Base-by-base conservation (phyloP, 2,797 vertebrate species). In the Arrhamphus sclerolepis region DNA sequence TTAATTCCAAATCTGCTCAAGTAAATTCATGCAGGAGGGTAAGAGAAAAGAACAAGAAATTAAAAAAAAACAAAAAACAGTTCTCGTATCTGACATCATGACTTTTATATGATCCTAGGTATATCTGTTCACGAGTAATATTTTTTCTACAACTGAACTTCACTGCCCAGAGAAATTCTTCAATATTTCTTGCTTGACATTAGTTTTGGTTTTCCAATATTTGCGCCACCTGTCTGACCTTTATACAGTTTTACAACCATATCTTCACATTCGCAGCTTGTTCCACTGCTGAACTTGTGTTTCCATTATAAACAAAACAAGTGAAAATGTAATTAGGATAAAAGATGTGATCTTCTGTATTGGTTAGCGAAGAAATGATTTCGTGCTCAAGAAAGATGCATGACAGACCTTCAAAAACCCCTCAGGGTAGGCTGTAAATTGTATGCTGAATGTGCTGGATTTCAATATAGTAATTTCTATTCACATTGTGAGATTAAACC, bases 401-500 rank as follows among this genome's bases (percentile, higher is more conserved):
- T 56, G 44, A 13, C 20, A 75, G 70, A 66, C 75, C 52, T 77
- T 61, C 57, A 50, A 40, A n/a, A 39, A 51, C 14, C 73, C 85
- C 71, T 54, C 28, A 54, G 76, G 81, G 70, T 22, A 68, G 49
- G 57, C 62, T 78, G 59, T 62, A 81, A 80, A 83, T 66, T 64
- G 38, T 72, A 41, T 81, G 62, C 57, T 18, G 63, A 53, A 49
- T 40, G 47, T 5, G 43, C 43, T 0, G n/a, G 31, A 61, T 74
- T 77, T 69, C 49, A 75, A 58, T 70, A 38, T 38, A 14, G 54
- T 55, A 84, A 60, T 83, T 87, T 78, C 67, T 68, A 79, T 78
- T 85, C 73, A 76, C 64, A 78, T 66, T 68, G 16, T 22, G 65
- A 87, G 72, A 87, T 89, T 81, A 82, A n/a, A 66, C 54, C 53